These are phyloP conservation scores for Alethe castanea DNA, from an alignment of 2,113 vertebrate genomes.

Conservation along the genomic window DNA sequence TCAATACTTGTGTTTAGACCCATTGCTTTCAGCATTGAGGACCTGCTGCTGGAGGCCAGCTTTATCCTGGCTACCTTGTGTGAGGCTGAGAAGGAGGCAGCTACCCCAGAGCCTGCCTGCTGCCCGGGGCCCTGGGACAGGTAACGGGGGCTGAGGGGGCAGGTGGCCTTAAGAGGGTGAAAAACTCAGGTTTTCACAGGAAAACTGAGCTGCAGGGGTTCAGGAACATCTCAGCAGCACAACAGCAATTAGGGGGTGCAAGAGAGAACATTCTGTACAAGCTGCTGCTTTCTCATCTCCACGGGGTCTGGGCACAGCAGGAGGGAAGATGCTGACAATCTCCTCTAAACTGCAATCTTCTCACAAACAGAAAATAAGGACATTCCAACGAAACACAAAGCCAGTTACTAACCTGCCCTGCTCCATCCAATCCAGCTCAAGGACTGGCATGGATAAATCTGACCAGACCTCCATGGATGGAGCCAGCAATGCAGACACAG, in stretches of 20 bases:
- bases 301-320: not conserved
- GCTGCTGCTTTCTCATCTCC: not conserved
- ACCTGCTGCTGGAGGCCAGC: conserved; percentile 81
- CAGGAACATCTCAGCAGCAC: not conserved
- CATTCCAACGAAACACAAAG: not conserved
- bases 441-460: not conserved
- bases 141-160: not conserved
- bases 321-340: not conserved
- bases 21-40: conserved; percentile 83
- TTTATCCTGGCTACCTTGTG: conserved; percentile 86
- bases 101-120: conserved; percentile 44
- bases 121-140: conserved; percentile 24
- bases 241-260: not conserved
- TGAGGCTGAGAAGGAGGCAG: conserved; percentile 51
- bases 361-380: not conserved
- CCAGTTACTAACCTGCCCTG: not conserved
- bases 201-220: not conserved
- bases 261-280: fast-evolving
- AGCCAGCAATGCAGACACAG: not conserved
- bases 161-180: not conserved
- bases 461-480: not conserved
- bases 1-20: conserved; percentile 74
- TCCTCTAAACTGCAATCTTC: not conserved
- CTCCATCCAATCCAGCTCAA: not conserved
- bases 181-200: not conserved